phyloP scores from a whole-genome alignment of 2,888 invertebrate species.

The Limenitis camilla region DNA sequence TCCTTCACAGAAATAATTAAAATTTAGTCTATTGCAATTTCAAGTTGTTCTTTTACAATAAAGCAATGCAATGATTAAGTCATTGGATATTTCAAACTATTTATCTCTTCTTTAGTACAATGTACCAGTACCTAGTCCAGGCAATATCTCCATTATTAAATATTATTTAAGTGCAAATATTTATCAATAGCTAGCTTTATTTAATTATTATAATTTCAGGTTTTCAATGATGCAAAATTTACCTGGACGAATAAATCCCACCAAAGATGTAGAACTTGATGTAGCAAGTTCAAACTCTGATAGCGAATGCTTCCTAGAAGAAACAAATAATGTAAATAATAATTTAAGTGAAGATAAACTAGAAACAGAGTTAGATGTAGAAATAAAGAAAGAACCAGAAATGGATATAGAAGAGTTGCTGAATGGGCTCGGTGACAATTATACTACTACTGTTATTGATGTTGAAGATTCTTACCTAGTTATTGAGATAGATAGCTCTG shows the following conservation, averaged over 20 bases:
- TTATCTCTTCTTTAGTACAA: no score
- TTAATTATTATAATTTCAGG: slow-evolving; percentile 17
- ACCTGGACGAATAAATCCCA: background rate
- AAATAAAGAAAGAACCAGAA: slow-evolving; percentile 28
- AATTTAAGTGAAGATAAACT: slow-evolving; percentile 1
- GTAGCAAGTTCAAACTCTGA: no score
- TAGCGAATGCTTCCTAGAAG: background rate
- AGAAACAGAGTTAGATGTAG: slow-evolving; percentile 1
- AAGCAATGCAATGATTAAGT: no score
- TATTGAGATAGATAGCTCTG: slow-evolving; percentile 51
- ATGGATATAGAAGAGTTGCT: slow-evolving; percentile 29
- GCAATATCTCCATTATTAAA: no score
- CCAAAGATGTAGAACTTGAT: background rate
- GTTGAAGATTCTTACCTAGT: slow-evolving; percentile 48
- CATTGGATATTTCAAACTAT: no score
- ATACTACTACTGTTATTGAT: slow-evolving; percentile 35
- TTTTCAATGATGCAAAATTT: slow-evolving; percentile 23
- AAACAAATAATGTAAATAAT: background rate
- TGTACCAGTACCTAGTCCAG: no score
- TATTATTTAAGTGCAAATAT: background rate
- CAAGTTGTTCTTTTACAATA: no score
- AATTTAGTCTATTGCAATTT: no score
- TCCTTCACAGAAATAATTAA: no score
- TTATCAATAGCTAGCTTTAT: background rate
- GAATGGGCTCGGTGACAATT: slow-evolving; percentile 38